Conservation (phyloP, 2,888 invertebrate genomes). For the Anorthoa munda region DNA sequence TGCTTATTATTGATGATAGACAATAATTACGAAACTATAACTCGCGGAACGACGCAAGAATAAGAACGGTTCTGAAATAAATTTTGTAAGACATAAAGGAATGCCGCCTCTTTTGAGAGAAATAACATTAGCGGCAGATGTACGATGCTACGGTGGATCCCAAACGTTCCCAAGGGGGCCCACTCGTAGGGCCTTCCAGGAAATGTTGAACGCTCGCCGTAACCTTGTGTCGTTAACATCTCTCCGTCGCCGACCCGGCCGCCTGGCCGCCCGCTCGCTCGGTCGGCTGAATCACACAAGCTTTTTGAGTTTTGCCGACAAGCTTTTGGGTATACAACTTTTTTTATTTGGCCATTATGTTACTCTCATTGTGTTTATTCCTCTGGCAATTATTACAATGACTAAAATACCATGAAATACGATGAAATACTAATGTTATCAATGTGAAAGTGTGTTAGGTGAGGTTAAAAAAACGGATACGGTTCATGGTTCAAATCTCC, state of each 20-base stretch:
- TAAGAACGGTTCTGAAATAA: conserved; percentile 27
- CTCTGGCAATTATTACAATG: conserved; percentile 73
- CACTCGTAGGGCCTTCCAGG: conserved; percentile 87
- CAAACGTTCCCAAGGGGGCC: conserved; percentile 79
- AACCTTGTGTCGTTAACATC: conserved; percentile 76
- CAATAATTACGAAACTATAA: background rate
- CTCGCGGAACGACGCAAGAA: conserved; percentile 11
- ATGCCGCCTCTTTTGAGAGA: conserved; percentile 65
- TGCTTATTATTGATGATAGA: background rate
- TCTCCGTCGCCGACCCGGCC: conserved; percentile 47
- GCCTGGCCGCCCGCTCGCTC: conserved; percentile 48
- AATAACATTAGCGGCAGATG: conserved; percentile 86
- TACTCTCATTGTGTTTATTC: conserved; percentile 64
- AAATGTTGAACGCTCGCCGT: conserved; percentile 80
- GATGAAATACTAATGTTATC: conserved; percentile 13
- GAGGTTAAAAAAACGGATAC: too few relatives aligned
- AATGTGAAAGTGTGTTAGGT: too few relatives aligned
- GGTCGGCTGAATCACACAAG: conserved; percentile 75
- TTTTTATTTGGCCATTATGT: conserved; percentile 78
- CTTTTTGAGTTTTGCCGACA: conserved; percentile 86
- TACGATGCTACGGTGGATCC: conserved; percentile 76
- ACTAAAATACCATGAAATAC: conserved; percentile 70
- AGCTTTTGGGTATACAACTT: conserved; percentile 77
- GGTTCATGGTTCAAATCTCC: too few relatives aligned
- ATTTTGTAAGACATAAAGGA: conserved; percentile 62